Base-by-base conservation (phyloP, 2,113 vertebrate genomes). In the Labeo rohita region DNA sequence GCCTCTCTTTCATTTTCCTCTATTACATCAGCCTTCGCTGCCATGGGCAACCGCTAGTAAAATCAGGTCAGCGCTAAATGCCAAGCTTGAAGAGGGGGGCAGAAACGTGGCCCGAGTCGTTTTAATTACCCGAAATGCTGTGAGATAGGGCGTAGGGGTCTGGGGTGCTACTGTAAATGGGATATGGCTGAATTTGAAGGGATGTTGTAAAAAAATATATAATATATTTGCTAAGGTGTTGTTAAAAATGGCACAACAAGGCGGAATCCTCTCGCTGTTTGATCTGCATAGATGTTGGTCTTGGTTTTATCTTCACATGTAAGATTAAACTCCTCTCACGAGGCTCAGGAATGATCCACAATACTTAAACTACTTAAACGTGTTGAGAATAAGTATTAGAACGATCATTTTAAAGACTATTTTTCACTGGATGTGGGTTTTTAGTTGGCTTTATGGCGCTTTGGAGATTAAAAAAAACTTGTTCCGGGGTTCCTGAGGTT, bases 61-160 rank as follows among this genome's bases (percentile, higher is more conserved):
- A 80, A 70, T 75, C 83, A 86, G 85, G 59, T 84, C 88, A 87
- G 54, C 18, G n/a, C 70, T 86, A 84, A 86, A 56, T 86, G 75
- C 16, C 83, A 56, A 13, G 43, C 43, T 49, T 52, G 54, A 77
- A 23, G 75, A 75, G 75, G 23, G 85, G 52, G 45, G 83, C 43
- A 72, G 7, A 56, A 75, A 65, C 11, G 36, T 65, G 70, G 54
- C 82, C 66, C n/a, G 28, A 43, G 47, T 39, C 70, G 9, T 80
- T 59, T 86, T 72, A 86, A 73, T 80, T 84, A 84, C 54, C 39
- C 23, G 59, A 34, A 80, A 43, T 68, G n/a, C 65, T 56, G 50
- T 34, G 36, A 68, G 52, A n/a, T 50, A 56, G 21, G 68, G 16
- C 12, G 8, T 7, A 52, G 36, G n/a, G 82, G 16, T 73, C 66